Conservation (phyloP, 2,888 invertebrate species). For the Ceramica pisi region DNA sequence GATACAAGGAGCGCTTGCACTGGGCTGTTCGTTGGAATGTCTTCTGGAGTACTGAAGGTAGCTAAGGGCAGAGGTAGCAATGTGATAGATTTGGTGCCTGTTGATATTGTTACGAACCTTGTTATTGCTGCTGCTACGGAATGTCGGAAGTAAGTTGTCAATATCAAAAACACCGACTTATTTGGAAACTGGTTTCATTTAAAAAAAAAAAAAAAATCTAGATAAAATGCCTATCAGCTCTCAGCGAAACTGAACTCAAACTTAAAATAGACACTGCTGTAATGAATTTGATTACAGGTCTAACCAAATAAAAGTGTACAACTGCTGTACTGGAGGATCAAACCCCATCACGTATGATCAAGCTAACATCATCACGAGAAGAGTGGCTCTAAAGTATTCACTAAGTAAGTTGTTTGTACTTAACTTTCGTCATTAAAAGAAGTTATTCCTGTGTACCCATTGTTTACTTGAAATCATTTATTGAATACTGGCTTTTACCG, state of each 20-base stretch:
- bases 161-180: no score
- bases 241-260: no score
- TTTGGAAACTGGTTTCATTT: no score
- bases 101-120: constrained; percentile 71
- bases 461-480: no score
- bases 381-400: constrained; percentile 63
- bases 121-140: constrained; percentile 68
- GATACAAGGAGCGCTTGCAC: constrained; percentile 72
- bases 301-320: constrained; percentile 70
- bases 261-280: not conserved
- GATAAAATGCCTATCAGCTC: no score
- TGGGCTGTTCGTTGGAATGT: constrained; percentile 64
- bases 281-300: constrained; percentile 62
- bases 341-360: constrained; percentile 69
- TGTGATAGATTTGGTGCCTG: constrained; percentile 69
- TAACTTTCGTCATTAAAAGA: not conserved
- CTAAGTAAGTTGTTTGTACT: constrained; percentile 64
- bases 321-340: constrained; percentile 69
- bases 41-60: constrained; percentile 64
- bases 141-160: constrained; percentile 63
- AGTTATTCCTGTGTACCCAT: no score
- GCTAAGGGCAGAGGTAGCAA: constrained; percentile 58
- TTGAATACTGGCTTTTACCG: no score
- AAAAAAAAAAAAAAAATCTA: no score
- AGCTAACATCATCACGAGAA: constrained; percentile 53